Evolutionary conservation across 2,797 vertebrate species (phyloP).

Genomic region (Hippopotamyrus pictus): DNA sequence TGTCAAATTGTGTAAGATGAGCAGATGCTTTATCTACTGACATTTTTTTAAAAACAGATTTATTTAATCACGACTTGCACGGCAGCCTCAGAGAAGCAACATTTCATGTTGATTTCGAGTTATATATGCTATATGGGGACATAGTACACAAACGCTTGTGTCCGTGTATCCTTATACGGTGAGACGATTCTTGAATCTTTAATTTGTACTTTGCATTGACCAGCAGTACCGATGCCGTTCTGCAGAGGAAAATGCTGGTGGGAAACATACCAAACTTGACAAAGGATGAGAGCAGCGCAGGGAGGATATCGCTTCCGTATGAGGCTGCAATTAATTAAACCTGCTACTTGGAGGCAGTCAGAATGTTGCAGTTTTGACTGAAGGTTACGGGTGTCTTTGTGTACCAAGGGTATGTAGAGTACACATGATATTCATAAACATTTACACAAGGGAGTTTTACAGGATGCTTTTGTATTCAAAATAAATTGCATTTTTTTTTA

Average conservation of each 20-base stretch:
- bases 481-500: constrained; percentile 12
- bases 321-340: background rate
- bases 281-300: background rate
- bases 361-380: background rate
- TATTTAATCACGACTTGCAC: background rate
- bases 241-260: background rate
- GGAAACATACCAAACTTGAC: background rate
- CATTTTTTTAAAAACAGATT: background rate
- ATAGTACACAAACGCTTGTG: background rate
- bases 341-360: background rate
- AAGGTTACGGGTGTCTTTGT: constrained; percentile 1
- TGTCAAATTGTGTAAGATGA: background rate
- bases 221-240: background rate
- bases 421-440: background rate
- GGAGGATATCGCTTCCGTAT: background rate
- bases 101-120: background rate
- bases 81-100: background rate
- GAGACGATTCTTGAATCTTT: background rate
- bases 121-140: background rate
- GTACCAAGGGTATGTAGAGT: background rate
- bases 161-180: background rate
- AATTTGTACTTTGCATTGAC: background rate
- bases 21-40: background rate
- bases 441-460: background rate
- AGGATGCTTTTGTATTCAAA: background rate